Percentiles rank a stretch among this genome's conserved stretches.
phyloP scores from a whole-genome alignment of 2,113 vertebrate genomes.

The Leucoraja erinaceus region DNA sequence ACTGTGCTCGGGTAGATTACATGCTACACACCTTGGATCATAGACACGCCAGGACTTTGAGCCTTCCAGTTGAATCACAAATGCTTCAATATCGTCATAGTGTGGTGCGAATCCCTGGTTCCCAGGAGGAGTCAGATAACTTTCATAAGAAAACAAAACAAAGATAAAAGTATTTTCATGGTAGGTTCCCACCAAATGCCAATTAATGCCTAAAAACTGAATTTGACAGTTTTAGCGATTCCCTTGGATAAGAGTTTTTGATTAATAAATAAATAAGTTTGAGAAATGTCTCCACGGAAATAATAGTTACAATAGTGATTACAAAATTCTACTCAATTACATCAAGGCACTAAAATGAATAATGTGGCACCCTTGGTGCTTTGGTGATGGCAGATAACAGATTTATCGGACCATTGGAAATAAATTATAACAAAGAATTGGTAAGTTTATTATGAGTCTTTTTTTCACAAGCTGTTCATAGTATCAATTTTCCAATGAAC shows the following conservation, averaged over 20 bases:
- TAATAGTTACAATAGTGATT: not conserved
- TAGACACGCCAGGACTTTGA: slow-evolving; percentile 92
- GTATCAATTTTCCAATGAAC: too few species aligned
- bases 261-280: not conserved
- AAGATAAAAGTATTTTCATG: not conserved
- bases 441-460: too few species aligned
- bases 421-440: too few species aligned
- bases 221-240: not conserved
- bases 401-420: too few species aligned
- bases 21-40: slow-evolving; percentile 61
- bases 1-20: not conserved
- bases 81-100: slow-evolving; percentile 95
- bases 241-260: not conserved
- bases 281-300: not conserved
- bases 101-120: slow-evolving; percentile 93
- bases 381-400: too few species aligned
- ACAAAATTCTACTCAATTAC: not conserved
- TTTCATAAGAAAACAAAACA: slow-evolving; percentile 42
- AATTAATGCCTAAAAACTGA: not conserved
- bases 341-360: not conserved
- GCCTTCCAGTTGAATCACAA: slow-evolving; percentile 90
- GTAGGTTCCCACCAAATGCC: not conserved
- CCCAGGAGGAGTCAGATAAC: slow-evolving; percentile 83
- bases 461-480: too few species aligned
- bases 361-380: too few species aligned